phyloP scores from a whole-genome alignment of 2,888 invertebrate species.

The Onthophagus sagittarius region DNA sequence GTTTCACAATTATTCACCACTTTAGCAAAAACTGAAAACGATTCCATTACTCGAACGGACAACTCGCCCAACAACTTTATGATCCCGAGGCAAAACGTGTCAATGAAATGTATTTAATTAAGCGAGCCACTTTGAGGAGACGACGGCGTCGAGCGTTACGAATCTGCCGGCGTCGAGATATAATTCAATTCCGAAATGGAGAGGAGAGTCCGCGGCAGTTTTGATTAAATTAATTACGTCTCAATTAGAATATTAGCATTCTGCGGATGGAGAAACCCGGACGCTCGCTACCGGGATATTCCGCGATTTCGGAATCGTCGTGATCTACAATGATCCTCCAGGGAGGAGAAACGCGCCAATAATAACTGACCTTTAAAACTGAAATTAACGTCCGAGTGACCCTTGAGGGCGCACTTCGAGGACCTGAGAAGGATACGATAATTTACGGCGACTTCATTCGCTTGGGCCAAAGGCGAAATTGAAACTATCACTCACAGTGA shows the following conservation, averaged over 20 bases:
- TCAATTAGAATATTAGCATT: not conserved
- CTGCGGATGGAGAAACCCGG: not conserved
- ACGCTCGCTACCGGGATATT: not conserved
- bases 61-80: not conserved
- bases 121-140: not conserved
- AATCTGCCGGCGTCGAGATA: not conserved
- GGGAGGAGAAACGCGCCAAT: not conserved
- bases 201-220: not conserved
- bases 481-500: conserved; percentile 12
- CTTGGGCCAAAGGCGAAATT: conserved; percentile 1
- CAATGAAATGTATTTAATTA: not conserved
- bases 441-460: conserved; percentile 3
- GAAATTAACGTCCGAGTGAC: not conserved
- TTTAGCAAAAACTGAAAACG: not conserved
- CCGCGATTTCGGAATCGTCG: not conserved
- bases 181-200: not conserved
- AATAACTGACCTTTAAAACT: not conserved
- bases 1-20: too few relatives aligned
- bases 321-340: not conserved
- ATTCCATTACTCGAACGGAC: not conserved
- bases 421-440: not conserved
- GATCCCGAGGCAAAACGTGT: not conserved
- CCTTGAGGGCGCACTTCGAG: not conserved
- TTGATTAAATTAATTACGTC: not conserved
- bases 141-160: not conserved